phyloP scores from a whole-genome alignment of 2,113 vertebrate species.

The Beaufortia kweichowensis region DNA sequence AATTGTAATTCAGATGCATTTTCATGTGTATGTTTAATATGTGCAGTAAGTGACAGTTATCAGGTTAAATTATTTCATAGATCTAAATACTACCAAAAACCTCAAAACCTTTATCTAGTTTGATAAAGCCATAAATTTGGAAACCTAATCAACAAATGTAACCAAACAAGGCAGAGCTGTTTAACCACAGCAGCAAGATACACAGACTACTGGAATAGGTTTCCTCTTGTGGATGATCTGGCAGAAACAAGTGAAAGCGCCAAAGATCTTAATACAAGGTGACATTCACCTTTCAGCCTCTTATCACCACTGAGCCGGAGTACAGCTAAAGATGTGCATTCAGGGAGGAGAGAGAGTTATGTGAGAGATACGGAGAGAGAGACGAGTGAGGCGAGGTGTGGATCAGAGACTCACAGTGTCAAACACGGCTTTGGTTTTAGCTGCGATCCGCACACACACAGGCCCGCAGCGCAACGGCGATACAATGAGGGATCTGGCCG shows the following conservation, averaged over 20 bases:
- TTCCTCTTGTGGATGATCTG: background rate
- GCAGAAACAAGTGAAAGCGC: background rate
- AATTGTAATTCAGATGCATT: no score
- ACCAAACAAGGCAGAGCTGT: background rate
- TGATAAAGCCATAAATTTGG: no score
- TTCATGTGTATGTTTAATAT: no score
- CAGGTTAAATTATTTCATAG: no score
- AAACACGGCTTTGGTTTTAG: slow-evolving; percentile 1
- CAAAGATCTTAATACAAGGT: background rate
- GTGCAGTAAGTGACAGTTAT: no score
- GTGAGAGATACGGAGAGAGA: background rate
- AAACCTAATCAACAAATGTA: background rate
- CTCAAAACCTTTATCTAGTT: no score
- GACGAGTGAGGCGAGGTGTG: background rate
- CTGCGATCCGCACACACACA: slow-evolving; percentile 16
- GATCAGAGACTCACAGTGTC: slow-evolving; percentile 21
- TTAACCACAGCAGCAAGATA: background rate
- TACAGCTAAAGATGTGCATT: background rate
- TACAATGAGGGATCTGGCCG: slow-evolving; percentile 9
- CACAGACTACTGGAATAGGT: background rate
- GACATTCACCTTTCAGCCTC: background rate
- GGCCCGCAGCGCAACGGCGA: background rate
- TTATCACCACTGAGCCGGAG: background rate
- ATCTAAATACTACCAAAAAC: no score
- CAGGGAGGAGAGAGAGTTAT: background rate